Conservation (phyloP, 2,113 vertebrate genomes). For the Vanacampus margaritifer region DNA sequence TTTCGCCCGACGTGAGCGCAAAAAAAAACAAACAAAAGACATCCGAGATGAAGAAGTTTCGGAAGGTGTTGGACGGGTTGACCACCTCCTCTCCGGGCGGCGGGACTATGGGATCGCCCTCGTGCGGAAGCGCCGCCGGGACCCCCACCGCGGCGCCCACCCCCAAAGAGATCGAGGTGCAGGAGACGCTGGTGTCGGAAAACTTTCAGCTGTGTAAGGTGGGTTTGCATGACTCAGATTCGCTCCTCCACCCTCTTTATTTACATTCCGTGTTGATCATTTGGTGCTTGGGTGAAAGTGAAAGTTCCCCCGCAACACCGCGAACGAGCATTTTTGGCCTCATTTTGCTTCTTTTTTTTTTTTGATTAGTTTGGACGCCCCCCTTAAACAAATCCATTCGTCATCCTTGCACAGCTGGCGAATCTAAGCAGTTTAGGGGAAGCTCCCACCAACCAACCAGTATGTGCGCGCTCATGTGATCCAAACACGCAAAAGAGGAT, state of each 20-base stretch:
- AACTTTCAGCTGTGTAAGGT: conserved; percentile 98
- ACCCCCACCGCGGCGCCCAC: conserved; percentile 74
- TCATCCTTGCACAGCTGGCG: conserved; percentile 12
- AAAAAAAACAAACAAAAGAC: conserved; percentile 18
- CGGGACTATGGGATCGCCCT: conserved; percentile 72
- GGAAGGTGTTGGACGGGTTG: conserved; percentile 97
- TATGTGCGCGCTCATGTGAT: conserved; percentile 37
- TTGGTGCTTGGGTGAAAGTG: not conserved
- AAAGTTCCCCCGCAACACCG: not conserved
- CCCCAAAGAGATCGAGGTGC: conserved; percentile 83
- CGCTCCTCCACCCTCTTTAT: not conserved
- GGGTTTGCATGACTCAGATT: conserved; percentile 42
- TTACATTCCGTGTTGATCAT: not conserved
- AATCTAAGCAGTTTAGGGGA: too few species aligned
- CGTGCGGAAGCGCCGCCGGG: conserved; percentile 80
- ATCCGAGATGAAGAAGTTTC: conserved; percentile 92
- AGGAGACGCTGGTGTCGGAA: conserved; percentile 90
- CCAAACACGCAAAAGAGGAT: conserved; percentile 32
- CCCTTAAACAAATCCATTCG: not conserved
- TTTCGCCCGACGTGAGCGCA: not conserved
- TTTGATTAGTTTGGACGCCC: too few species aligned
- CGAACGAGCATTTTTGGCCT: not conserved
- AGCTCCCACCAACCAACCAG: conserved; percentile 19
- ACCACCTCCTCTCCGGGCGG: conserved; percentile 88
- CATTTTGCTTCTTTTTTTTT: not conserved